Evolutionary conservation across 2,113 vertebrate genomes (phyloP).

Genomic region (Pristiophorus japonicus): DNA sequence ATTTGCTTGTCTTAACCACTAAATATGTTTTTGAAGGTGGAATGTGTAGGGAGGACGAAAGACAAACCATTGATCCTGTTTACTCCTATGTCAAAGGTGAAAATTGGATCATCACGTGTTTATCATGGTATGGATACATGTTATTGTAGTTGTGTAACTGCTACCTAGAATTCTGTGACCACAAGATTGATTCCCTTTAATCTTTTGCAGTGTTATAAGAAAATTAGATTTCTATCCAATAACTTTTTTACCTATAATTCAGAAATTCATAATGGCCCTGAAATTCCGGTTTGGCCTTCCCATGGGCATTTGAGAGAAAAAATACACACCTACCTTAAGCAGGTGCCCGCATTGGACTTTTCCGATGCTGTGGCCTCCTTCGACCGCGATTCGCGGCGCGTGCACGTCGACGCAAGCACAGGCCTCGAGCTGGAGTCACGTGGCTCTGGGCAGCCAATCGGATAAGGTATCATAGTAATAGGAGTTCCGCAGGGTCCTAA

Average conservation of each 20-base stretch:
- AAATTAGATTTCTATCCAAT: not conserved
- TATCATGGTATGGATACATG: not conserved
- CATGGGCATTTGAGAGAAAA: too few species aligned
- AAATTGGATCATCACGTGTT: not conserved
- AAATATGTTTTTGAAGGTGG: constrained; percentile 20
- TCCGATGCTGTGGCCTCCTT: too few species aligned
- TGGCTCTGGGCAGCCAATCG: too few species aligned
- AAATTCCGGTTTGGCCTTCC: too few species aligned
- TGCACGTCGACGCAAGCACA: too few species aligned
- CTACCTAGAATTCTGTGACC: not conserved
- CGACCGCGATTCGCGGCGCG: too few species aligned
- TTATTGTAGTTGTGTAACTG: not conserved
- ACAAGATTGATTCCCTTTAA: not conserved
- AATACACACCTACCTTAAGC: too few species aligned
- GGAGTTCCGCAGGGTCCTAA: too few species aligned
- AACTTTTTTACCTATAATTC: not conserved
- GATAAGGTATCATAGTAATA: too few species aligned
- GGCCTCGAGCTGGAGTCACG: too few species aligned
- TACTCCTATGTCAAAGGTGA: not conserved
- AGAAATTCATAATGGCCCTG: too few species aligned
- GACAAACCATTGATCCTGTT: constrained; percentile 23
- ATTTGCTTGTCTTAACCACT: not conserved
- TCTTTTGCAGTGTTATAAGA: not conserved
- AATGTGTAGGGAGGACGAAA: constrained; percentile 3
- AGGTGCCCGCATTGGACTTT: too few species aligned